These are phyloP conservation scores for Zaprionus camerounensis DNA, from an alignment of 1,140 invertebrate species.

Conservation along the genomic window DNA sequence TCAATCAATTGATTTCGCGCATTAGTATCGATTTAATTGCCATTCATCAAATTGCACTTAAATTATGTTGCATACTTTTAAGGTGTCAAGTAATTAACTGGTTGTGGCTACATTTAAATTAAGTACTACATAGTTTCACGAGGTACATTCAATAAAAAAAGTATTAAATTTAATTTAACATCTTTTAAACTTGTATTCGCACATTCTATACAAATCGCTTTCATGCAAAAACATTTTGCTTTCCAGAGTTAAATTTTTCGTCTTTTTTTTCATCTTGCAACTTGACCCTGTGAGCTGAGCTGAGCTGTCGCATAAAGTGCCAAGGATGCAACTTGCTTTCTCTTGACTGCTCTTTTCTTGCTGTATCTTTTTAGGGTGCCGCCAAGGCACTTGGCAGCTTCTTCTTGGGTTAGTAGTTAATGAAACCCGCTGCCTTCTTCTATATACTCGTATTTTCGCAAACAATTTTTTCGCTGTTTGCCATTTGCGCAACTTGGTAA, in stretches of 20 bases:
- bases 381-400: constrained; percentile 45
- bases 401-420: constrained; percentile 71
- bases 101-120: background rate
- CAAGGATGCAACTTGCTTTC: constrained; percentile 28
- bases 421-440: constrained; percentile 53
- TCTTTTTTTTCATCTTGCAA: background rate
- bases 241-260: background rate
- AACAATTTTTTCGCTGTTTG: constrained; percentile 38
- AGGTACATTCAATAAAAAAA: background rate
- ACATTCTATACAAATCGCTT: background rate
- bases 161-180: background rate
- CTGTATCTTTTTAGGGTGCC: constrained; percentile 37
- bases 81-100: background rate
- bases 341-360: background rate
- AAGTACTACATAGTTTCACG: background rate
- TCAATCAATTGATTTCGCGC: background rate
- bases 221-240: constrained; percentile 10
- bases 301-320: constrained; percentile 23
- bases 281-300: constrained; percentile 4
- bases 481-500: constrained; percentile 54
- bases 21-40: background rate
- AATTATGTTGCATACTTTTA: background rate
- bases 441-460: constrained; percentile 23
- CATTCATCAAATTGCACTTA: background rate
- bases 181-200: background rate